Conservation (phyloP, 2,797 vertebrate genomes). For the Lacerta viridis region DNA sequence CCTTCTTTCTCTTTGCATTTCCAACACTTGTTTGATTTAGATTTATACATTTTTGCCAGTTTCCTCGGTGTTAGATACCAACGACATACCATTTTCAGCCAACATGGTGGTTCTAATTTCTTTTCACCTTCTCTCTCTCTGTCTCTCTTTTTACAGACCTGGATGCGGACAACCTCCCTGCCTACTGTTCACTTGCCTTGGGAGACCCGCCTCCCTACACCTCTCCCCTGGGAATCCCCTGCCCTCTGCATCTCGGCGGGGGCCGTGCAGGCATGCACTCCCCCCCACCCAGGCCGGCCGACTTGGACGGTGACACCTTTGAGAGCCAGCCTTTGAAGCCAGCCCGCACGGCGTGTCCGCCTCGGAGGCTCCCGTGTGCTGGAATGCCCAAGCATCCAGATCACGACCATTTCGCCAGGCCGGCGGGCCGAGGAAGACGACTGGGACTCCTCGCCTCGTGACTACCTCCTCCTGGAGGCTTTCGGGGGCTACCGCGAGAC, state of each 20-base stretch:
- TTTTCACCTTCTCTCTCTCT: background rate
- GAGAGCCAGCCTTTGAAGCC: conserved; percentile 92
- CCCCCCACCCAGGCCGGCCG: conserved; percentile 88
- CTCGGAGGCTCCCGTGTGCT: conserved; percentile 84
- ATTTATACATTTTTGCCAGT: too few species aligned
- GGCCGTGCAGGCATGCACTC: conserved; percentile 92
- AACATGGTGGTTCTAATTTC: background rate
- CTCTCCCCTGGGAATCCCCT: conserved; percentile 72
- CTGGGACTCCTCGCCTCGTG: conserved; percentile 80
- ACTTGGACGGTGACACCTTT: conserved; percentile 87
- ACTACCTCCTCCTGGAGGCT: conserved; percentile 89
- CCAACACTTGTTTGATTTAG: too few species aligned
- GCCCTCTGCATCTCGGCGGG: conserved; percentile 71
- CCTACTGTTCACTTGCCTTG: conserved; percentile 68
- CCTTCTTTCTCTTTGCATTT: too few species aligned
- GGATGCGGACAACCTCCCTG: conserved; percentile 73
- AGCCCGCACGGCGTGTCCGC: conserved; percentile 90
- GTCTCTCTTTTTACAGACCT: conserved; percentile 64
- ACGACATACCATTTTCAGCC: too few species aligned
- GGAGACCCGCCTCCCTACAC: conserved; percentile 75
- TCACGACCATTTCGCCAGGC: conserved; percentile 93
- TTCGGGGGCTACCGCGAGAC: conserved; percentile 88
- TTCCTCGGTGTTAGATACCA: too few species aligned
- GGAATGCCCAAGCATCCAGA: conserved; percentile 95
- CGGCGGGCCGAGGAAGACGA: conserved; percentile 77